Conservation (phyloP, 2,113 vertebrate genomes). For the Nycticebus coucang region DNA sequence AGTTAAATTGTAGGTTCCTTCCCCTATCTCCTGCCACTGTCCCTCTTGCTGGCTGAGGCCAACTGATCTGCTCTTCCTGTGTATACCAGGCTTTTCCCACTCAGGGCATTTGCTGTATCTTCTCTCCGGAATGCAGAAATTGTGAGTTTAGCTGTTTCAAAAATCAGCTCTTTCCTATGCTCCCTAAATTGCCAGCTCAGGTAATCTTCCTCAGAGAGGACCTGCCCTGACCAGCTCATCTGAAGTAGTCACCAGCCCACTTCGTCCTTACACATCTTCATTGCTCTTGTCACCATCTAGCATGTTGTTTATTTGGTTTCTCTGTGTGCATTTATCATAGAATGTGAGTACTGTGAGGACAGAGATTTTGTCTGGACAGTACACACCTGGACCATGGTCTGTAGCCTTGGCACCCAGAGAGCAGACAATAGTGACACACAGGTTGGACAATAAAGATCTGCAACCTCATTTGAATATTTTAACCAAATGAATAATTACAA, state of each 20-base stretch:
- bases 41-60: background rate
- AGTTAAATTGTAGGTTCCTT: background rate
- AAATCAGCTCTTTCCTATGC: background rate
- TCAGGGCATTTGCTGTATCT: accelerated
- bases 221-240: accelerated
- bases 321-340: background rate
- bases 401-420: background rate
- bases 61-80: accelerated
- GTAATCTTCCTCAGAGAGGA: background rate
- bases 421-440: background rate
- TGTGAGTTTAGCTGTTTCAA: background rate
- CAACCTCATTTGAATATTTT: background rate
- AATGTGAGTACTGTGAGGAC: background rate
- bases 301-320: background rate
- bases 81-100: background rate
- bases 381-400: no score
- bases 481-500: background rate
- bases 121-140: background rate
- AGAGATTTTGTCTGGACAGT: background rate
- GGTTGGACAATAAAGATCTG: background rate
- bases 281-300: background rate
- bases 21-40: background rate
- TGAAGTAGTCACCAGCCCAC: accelerated
- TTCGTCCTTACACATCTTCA: background rate
- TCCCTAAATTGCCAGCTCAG: background rate